Base-by-base conservation (phyloP, 2,113 vertebrate species). In the Ancistrus triradiatus region DNA sequence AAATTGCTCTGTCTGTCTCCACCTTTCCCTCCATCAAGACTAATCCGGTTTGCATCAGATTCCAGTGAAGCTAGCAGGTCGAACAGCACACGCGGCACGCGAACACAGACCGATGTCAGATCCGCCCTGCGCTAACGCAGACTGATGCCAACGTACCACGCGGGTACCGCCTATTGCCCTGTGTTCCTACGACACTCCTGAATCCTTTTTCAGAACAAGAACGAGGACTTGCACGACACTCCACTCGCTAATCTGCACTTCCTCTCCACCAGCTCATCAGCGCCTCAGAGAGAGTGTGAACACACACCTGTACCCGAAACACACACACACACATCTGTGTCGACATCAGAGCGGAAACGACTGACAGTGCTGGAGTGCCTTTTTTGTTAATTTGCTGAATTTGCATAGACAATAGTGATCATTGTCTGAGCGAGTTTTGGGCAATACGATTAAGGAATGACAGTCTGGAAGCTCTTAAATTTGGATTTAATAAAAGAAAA, bases 1-100 rank as follows among this genome's bases (percentile, higher is more conserved):
- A 50, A 38, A 46, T 65, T 55, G 42, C 28, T 25, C 63, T 47
- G 50, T 55, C 62, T 65, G 51, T 64, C 49, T 53, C 61, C 44
- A 72, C 51, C 57, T 66, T 48, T 28, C 37, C 24, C 28, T 51
- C 52, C 44, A 66, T 61, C 40, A 47, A 68, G 28, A 21, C 17
- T 59, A 50, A 50, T 60, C 31, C 18, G 49, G 43, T 49, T 66
- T 40, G 52, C 17, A 44, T 27, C 48, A 28, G 48, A 71, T 55
- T 61, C 42, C 40, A 61, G 31, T 35, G 35, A 19, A 22, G n/a
- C 42, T 31, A 50, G 57, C 56, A 68, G 10, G 15, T 53, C 40
- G 27, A 63, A 51, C n/a, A 42, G 40, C 38, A 53, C 37, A 31
- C 61, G n/a, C 48, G 6, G n/a, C 40, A 37, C 14, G 14, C 15